These are phyloP conservation scores for Eurystomus gularis DNA, from an alignment of 2,113 vertebrate species.

Conservation along the genomic window DNA sequence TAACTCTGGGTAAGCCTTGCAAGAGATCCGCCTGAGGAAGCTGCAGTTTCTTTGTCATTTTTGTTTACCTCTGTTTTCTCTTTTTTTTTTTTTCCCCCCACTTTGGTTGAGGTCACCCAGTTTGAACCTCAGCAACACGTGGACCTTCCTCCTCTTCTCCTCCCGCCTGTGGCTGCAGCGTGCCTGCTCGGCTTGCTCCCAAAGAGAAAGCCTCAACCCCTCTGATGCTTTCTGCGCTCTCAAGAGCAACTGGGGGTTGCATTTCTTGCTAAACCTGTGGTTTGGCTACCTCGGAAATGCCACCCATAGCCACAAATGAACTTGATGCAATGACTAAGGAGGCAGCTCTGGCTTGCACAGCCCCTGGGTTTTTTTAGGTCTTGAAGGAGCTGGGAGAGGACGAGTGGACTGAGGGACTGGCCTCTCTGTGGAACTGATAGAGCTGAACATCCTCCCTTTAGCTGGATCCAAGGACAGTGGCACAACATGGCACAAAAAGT, in stretches of 20 bases:
- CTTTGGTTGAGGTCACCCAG: not conserved
- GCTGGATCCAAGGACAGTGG: not conserved
- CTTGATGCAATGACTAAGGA: not conserved
- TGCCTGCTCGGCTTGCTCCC: rapidly evolving
- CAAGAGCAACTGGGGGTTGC: not conserved
- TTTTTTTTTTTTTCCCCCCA: not conserved
- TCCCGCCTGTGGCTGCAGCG: rapidly evolving
- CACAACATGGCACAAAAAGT: rapidly evolving
- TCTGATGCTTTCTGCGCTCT: rapidly evolving
- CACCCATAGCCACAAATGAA: not conserved
- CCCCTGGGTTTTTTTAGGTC: not conserved
- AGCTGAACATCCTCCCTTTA: not conserved
- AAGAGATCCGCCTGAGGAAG: not conserved
- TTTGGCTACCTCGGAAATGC: not conserved
- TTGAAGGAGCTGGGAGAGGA: not conserved
- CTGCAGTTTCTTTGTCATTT: not conserved
- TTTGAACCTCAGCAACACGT: not conserved
- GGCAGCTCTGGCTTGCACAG: not conserved
- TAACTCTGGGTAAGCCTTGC: constrained; percentile 28
- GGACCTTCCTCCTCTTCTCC: not conserved
- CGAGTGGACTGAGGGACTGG: rapidly evolving
- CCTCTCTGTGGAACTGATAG: not conserved
- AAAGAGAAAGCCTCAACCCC: not conserved
- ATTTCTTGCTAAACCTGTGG: not conserved
- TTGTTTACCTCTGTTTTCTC: not conserved